Conservation (phyloP, 2,797 vertebrate genomes). For the Lithobates sylvaticus region DNA sequence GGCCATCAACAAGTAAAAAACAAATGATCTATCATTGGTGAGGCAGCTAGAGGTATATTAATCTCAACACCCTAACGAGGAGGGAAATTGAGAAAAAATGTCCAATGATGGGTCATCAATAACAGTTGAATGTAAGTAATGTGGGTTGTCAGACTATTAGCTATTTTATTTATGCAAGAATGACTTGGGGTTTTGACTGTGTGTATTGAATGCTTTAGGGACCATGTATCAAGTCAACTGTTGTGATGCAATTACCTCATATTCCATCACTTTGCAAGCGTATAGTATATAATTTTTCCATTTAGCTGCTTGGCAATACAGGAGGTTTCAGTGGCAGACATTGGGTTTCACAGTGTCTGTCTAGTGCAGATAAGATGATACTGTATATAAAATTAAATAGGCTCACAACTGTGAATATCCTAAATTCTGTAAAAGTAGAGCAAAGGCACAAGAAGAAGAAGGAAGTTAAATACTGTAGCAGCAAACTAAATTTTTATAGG, state of each 20-base stretch:
- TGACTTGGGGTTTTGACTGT: constrained; percentile 53
- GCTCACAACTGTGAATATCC: neutral
- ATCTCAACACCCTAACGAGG: constrained; percentile 38
- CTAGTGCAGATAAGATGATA: neutral
- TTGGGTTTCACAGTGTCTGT: neutral
- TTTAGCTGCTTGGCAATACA: neutral
- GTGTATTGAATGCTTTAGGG: constrained; percentile 44
- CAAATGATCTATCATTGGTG: constrained; percentile 54
- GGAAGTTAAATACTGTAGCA: no score
- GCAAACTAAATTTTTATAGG: no score
- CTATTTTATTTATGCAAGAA: constrained; percentile 54
- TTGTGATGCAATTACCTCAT: constrained; percentile 38
- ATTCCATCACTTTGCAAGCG: constrained; percentile 41
- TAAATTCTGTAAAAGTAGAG: neutral
- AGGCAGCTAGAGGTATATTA: constrained; percentile 45
- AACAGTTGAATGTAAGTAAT: constrained; percentile 53
- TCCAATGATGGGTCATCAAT: constrained; percentile 59
- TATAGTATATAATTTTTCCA: constrained; percentile 12
- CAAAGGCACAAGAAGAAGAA: neutral
- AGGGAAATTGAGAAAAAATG: constrained; percentile 46
- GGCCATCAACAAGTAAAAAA: constrained; percentile 46
- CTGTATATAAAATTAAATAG: neutral
- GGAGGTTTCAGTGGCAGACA: neutral
- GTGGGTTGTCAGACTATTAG: constrained; percentile 55
- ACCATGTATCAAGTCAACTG: constrained; percentile 24